Percentiles rank a stretch among this genome's conserved stretches.
phyloP scores from a whole-genome alignment of 1,140 invertebrate species.

The Euwallacea fornicatus region DNA sequence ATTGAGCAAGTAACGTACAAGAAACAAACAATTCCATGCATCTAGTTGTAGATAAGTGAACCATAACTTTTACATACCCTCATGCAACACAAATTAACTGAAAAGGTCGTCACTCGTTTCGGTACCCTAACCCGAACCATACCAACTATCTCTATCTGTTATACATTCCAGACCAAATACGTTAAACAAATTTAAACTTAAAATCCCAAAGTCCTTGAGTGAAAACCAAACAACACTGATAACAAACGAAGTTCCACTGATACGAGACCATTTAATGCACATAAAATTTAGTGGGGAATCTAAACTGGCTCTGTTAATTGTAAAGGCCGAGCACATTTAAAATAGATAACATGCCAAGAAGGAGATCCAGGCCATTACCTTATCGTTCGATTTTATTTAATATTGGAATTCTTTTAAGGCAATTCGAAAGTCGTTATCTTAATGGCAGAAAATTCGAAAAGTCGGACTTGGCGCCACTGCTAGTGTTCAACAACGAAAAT shows the following conservation, averaged over 20 bases:
- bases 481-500: too few species aligned
- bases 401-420: slow-evolving; percentile 2
- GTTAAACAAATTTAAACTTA: not conserved
- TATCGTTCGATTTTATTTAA: slow-evolving; percentile 4
- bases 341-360: slow-evolving; percentile 6
- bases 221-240: slow-evolving; percentile 5
- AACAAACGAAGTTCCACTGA: not conserved
- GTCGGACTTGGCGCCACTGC: too few species aligned
- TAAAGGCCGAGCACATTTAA: not conserved
- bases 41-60: too few species aligned
- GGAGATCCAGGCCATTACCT: slow-evolving; percentile 7
- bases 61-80: too few species aligned
- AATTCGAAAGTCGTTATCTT: not conserved
- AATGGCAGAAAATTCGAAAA: not conserved
- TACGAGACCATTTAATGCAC: slow-evolving; percentile 9
- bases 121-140: too few species aligned
- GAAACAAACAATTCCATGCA: too few species aligned
- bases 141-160: not conserved
- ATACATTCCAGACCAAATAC: not conserved
- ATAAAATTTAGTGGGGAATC: slow-evolving; percentile 10
- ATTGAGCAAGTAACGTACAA: too few species aligned
- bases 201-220: slow-evolving; percentile 1
- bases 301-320: slow-evolving; percentile 11
- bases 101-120: too few species aligned
- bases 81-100: too few species aligned